These are phyloP conservation scores for Platalea minor DNA, from an alignment of 2,797 vertebrate genomes.

Conservation along the genomic window DNA sequence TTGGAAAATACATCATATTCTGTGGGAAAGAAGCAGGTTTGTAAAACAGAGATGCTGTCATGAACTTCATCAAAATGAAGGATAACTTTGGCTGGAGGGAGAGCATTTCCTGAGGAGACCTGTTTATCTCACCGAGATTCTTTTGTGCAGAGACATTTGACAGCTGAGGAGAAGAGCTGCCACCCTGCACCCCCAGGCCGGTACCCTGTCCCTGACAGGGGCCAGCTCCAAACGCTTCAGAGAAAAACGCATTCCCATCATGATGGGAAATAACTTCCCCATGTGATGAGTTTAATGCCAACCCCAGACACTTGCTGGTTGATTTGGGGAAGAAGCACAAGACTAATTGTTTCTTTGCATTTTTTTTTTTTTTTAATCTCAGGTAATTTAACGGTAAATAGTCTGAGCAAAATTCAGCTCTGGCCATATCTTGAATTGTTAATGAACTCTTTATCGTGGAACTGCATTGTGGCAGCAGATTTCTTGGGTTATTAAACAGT, in stretches of 20 bases:
- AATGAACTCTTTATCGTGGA: not conserved
- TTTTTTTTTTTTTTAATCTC: not conserved
- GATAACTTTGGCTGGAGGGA: not conserved
- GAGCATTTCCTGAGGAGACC: not conserved
- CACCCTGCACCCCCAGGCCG: not conserved
- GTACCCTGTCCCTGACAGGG: not conserved
- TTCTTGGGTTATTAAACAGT: not conserved
- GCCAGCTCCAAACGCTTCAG: not conserved
- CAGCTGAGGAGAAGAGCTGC: slow-evolving; percentile 8
- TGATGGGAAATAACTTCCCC: not conserved
- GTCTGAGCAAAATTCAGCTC: not conserved
- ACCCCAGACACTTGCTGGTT: not conserved
- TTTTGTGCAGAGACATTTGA: not conserved
- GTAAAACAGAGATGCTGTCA: slow-evolving; percentile 1
- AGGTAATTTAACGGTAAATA: not conserved
- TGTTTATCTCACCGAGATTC: not conserved
- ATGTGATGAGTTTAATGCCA: not conserved
- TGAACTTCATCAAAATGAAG: slow-evolving; percentile 8
- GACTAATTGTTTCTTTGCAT: not conserved
- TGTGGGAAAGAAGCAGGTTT: not conserved
- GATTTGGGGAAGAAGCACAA: not conserved
- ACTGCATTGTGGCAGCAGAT: not conserved
- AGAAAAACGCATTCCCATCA: not conserved
- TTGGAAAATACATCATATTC: not conserved
- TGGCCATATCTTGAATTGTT: not conserved